Conservation (phyloP, 2,797 vertebrate species). For the Eulemur rubriventer region DNA sequence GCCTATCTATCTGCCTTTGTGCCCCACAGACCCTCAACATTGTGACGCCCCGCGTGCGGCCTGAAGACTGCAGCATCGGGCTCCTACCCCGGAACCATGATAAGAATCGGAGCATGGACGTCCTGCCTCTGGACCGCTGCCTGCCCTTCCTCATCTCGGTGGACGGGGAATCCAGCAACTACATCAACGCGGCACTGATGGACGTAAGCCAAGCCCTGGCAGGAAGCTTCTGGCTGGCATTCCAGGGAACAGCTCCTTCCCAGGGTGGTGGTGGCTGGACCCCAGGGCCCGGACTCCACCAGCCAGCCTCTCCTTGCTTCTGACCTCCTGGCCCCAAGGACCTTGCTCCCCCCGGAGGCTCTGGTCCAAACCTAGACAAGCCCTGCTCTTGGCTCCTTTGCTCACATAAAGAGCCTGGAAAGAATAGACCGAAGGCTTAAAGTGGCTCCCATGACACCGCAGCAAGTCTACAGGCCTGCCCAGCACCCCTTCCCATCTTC, state of each 20-base stretch:
- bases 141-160: slow-evolving; percentile 98
- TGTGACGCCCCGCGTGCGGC: slow-evolving; percentile 95
- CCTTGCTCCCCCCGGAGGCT: background rate
- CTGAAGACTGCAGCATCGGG: slow-evolving; percentile 97
- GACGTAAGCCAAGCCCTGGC: slow-evolving; percentile 88
- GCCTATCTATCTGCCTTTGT: background rate
- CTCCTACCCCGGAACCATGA: slow-evolving; percentile 96
- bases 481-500: background rate
- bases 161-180: slow-evolving; percentile 97
- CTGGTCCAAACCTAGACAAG: background rate
- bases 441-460: background rate
- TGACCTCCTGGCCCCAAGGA: background rate
- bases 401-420: background rate
- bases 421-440: background rate
- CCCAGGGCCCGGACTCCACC: background rate
- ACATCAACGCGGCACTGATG: slow-evolving; percentile 98
- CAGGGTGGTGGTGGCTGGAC: background rate
- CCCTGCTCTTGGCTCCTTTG: background rate
- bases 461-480: background rate
- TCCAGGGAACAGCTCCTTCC: background rate
- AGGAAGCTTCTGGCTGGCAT: background rate
- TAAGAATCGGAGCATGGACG: slow-evolving; percentile 98
- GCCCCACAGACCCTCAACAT: slow-evolving; percentile 94
- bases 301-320: background rate
- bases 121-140: slow-evolving; percentile 95